Conservation (phyloP, 2,113 vertebrate species). For the Ailuropoda melanoleuca region DNA sequence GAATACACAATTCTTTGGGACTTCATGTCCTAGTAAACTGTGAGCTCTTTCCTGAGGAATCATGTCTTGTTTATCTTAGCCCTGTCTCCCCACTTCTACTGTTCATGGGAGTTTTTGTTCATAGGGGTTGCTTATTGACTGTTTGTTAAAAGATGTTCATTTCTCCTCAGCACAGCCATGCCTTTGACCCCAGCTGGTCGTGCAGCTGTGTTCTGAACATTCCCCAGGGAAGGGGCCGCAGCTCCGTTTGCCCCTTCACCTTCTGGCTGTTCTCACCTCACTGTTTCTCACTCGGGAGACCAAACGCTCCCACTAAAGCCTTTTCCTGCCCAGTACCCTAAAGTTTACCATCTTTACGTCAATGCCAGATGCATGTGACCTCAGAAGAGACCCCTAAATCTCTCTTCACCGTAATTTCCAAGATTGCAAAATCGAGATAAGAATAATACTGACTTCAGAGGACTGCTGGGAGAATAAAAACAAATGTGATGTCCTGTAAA, state of each 20-base stretch:
- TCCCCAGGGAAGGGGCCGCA: too few relatives aligned
- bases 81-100: neutral
- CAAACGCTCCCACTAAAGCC: neutral
- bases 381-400: slow-evolving; percentile 7
- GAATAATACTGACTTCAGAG: neutral
- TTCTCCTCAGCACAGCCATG: neutral
- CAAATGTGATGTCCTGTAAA: neutral
- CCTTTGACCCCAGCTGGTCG: neutral
- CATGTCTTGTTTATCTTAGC: neutral
- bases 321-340: neutral
- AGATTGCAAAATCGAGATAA: slow-evolving; percentile 34
- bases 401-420: neutral
- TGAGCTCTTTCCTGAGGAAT: neutral
- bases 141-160: neutral
- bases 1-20: neutral
- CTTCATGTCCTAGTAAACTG: neutral
- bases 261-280: neutral
- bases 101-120: neutral
- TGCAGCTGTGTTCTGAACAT: neutral
- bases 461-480: neutral
- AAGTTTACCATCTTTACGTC: neutral
- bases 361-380: neutral
- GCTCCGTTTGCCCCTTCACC: neutral
- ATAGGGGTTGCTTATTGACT: neutral
- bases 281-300: neutral